phyloP scores from a whole-genome alignment of 2,113 vertebrate genomes.

The Ramphastos sulfuratus region DNA sequence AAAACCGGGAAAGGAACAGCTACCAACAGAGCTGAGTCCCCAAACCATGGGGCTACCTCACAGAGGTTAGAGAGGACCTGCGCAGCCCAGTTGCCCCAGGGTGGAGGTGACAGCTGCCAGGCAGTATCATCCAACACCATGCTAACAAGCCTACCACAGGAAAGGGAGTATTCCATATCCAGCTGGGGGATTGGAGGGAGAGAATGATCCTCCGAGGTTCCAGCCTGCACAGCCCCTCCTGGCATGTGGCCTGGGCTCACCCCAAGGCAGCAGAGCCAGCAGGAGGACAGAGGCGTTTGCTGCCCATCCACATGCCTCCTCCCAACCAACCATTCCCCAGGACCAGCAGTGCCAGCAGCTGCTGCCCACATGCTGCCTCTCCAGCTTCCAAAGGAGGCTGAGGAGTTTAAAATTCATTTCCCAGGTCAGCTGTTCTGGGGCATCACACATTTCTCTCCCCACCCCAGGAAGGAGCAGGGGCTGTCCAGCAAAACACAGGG shows the following conservation, averaged over 20 bases:
- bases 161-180: neutral
- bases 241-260: neutral
- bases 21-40: neutral
- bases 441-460: neutral
- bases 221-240: neutral
- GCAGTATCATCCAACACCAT: fast-evolving
- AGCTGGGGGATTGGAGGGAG: fast-evolving
- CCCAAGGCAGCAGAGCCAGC: neutral
- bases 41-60: neutral
- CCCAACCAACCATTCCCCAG: fast-evolving
- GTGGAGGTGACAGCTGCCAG: neutral
- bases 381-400: neutral
- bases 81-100: neutral
- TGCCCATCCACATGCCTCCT: neutral
- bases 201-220: neutral
- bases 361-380: fast-evolving
- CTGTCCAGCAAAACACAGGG: neutral
- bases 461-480: neutral
- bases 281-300: neutral
- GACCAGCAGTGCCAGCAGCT: neutral
- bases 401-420: neutral
- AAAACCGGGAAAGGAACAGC: neutral
- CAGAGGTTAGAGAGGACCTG: neutral
- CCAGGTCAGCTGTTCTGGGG: neutral
- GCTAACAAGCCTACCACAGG: neutral